Evolutionary conservation across 1,140 invertebrate species (phyloP).

Genomic region (Drosophila repleta): DNA sequence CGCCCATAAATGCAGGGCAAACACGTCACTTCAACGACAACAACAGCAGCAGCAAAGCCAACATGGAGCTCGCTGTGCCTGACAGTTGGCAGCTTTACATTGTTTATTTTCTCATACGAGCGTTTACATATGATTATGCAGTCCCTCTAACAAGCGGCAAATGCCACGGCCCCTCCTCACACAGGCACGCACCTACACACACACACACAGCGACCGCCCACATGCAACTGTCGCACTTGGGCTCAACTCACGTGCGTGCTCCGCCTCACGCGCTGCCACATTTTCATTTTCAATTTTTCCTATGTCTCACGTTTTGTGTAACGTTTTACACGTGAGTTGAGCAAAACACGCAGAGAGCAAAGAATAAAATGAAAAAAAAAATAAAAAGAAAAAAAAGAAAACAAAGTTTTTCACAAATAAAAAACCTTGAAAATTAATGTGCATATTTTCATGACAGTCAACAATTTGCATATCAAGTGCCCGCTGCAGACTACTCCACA

Average conservation of each 20-base stretch:
- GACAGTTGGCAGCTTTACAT: conserved; percentile 28
- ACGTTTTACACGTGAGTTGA: conserved; percentile 52
- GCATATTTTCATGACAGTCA: conserved; percentile 76
- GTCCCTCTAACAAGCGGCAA: conserved; percentile 24
- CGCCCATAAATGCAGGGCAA: conserved; percentile 17
- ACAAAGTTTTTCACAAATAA: conserved; percentile 35
- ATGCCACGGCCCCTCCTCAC: conserved; percentile 4
- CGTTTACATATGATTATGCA: conserved; percentile 66
- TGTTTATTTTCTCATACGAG: conserved; percentile 36
- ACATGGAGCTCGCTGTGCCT: conserved; percentile 8
- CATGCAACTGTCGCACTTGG: conserved; percentile 28
- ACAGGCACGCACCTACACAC: not conserved
- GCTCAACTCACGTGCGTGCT: conserved; percentile 5
- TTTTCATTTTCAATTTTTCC: conserved; percentile 40
- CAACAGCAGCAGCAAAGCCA: conserved; percentile 6
- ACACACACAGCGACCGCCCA: not conserved
- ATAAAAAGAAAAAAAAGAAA: conserved; percentile 6
- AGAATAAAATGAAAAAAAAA: not conserved
- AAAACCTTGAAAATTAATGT: conserved; percentile 69
- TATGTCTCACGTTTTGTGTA: conserved; percentile 41
- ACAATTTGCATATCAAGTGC: conserved; percentile 77
- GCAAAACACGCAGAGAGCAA: conserved; percentile 6
- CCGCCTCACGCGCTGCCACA: conserved; percentile 8
- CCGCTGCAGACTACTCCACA: conserved; percentile 17
- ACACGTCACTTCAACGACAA: conserved; percentile 26